These are phyloP conservation scores for Sylvia atricapilla DNA, from an alignment of 2,113 vertebrate species.

Conservation along the genomic window DNA sequence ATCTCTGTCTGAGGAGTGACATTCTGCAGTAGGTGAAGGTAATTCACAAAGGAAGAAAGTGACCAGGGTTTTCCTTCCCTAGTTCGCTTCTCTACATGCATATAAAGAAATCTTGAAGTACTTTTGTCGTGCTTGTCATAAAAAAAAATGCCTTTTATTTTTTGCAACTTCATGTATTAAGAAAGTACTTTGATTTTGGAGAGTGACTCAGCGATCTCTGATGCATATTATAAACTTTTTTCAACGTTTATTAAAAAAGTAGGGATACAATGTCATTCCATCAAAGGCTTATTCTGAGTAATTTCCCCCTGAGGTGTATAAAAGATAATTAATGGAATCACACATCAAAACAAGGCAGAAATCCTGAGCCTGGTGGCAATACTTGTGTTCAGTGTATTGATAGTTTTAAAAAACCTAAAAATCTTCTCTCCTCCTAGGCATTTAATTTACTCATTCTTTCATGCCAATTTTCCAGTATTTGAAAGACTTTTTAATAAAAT, in stretches of 20 bases:
- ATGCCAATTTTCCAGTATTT: constrained; percentile 25
- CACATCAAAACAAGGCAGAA: neutral
- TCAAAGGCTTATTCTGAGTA: neutral
- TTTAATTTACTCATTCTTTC: constrained; percentile 1
- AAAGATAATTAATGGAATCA: neutral
- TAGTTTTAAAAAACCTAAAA: neutral
- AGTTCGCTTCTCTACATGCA: neutral
- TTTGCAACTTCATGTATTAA: neutral
- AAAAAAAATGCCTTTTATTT: neutral
- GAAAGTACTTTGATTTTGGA: neutral
- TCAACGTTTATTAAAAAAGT: neutral
- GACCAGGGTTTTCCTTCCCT: rapidly evolving
- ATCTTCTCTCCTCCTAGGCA: neutral
- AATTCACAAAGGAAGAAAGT: neutral
- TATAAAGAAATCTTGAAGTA: neutral
- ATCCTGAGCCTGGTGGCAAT: neutral
- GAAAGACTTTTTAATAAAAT: neutral
- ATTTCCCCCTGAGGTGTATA: neutral
- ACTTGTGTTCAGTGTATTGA: neutral
- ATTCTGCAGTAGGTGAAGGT: neutral
- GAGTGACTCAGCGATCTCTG: neutral
- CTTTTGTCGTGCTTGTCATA: neutral
- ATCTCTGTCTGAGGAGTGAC: neutral
- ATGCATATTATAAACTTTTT: neutral
- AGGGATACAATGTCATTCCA: neutral